A percentile compares a stretch with the other conserved stretches of the same genome.
Evolutionary conservation across 2,888 invertebrate species (phyloP).

Genomic region (Osedax frankpressi): DNA sequence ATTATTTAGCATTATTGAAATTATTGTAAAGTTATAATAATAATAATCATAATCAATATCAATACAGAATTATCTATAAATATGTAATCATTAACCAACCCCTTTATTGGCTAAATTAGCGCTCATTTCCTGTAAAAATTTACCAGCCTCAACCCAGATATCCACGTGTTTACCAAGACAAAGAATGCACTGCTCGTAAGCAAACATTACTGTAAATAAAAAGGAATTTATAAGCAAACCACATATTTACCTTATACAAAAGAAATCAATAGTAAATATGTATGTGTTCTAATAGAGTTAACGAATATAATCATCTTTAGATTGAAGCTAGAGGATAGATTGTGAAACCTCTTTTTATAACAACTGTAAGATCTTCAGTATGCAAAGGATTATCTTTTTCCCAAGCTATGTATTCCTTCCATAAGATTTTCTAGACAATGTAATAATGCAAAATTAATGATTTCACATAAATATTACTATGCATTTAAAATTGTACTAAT

Average conservation of each 20-base stretch:
- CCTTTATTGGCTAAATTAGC: conserved; percentile 87
- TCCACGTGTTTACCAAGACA: conserved; percentile 95
- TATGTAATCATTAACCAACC: conserved; percentile 32
- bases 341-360: conserved; percentile 65
- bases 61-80: no score
- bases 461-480: no score
- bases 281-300: no score
- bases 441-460: no score
- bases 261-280: neutral
- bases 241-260: no score
- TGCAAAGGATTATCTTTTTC: conserved; percentile 90
- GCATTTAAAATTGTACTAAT: no score
- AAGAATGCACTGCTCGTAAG: conserved; percentile 88
- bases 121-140: conserved; percentile 86
- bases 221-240: no score
- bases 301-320: no score
- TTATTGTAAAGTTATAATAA: no score
- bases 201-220: conserved; percentile 70
- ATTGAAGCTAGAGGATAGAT: no score
- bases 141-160: conserved; percentile 89
- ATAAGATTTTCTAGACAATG: conserved; percentile 50
- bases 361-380: conserved; percentile 83
- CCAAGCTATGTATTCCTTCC: conserved; percentile 97
- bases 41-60: no score
- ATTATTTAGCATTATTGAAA: no score